Evolutionary conservation across 2,888 invertebrate species (phyloP).

Genomic region (Rotaria sp.): DNA sequence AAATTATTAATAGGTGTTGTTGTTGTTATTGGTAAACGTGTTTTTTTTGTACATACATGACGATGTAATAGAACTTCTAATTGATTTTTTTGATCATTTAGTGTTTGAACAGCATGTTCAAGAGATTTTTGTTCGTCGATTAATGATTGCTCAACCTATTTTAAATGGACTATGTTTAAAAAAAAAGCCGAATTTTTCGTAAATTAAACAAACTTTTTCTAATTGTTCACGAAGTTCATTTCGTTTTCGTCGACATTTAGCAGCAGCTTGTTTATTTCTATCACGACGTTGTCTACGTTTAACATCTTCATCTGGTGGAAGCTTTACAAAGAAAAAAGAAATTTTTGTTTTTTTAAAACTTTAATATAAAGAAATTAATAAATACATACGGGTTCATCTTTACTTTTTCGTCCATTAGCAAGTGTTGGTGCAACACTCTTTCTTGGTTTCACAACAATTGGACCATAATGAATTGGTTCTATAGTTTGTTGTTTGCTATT

Average conservation of each 20-base stretch:
- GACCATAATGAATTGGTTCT: conserved; percentile 1
- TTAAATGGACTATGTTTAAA: neutral
- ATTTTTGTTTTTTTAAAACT: conserved; percentile 11
- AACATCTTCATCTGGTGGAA: conserved; percentile 80
- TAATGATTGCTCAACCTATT: neutral
- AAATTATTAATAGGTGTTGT: neutral
- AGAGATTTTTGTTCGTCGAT: neutral
- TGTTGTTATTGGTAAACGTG: neutral
- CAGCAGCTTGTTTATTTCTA: conserved; percentile 92
- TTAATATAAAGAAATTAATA: too few species aligned
- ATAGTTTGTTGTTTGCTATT: neutral
- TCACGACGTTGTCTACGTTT: conserved; percentile 77
- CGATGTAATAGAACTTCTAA: neutral
- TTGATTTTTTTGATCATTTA: neutral
- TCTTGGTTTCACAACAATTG: conserved; percentile 19
- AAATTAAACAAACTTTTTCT: conserved; percentile 56
- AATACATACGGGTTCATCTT: conserved; percentile 33
- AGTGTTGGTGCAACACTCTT: conserved; percentile 35
- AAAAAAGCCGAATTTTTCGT: neutral
- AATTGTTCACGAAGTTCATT: conserved; percentile 89
- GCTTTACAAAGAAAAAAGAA: conserved; percentile 43
- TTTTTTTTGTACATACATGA: neutral
- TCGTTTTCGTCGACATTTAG: conserved; percentile 85
- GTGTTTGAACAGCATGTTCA: neutral
- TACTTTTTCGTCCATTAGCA: conserved; percentile 39